Evolutionary conservation across 2,113 vertebrate genomes (phyloP), one percentile per base, ranked within the genome.

Genomic region (Ia io): DNA sequence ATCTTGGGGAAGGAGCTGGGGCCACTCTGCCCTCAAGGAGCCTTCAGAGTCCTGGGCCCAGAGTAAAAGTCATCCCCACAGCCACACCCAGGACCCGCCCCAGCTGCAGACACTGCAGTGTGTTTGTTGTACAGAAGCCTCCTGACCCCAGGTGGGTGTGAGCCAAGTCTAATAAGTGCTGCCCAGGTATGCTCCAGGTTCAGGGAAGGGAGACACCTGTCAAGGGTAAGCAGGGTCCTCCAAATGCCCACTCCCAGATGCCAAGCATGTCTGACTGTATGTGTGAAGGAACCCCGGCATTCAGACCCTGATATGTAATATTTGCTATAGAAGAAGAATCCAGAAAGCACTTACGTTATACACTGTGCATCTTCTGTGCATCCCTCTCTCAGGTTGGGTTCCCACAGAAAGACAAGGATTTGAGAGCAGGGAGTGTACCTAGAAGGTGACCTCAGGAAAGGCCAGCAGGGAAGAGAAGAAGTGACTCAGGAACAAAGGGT

Each of bases 151-250:
- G 78, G 53, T 5, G n/a, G 6, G 23, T 7, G 17, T 35, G 74
- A 63, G 63, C 12, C 61, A 37, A 53, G 40, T 28, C 9, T 3
- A 71, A 11, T 4, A 67, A 32, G 56, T 7, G 14, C 65, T n/a
- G 14, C 22, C 28, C 10, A 25, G 0, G 8, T 63, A 3, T 0
- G 4, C 61, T 7, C 6, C 6, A 17, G 28, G 9, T 40, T 49
- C 84, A 35, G 32, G 5, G 14, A 56, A 40, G 6, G 40, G 30
- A 94, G 65, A 20, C 6, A 30, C 5, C 20, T 74, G 51, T 28
- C 13, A 37, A 22, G 49, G 17, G 10, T 37, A 14, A 4, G 2
- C 3, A 25, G 4, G 13, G 40, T 18, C 47, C 59, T 73, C 82
- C 67, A 59, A 88, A 77, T 63, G n/a, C 30, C 63, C 56, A n/a